Percentiles rank a stretch among this genome's conserved stretches.
Evolutionary conservation across 2,113 vertebrate species (phyloP).

Genomic region (Stomatorhinus ivindoensis): DNA sequence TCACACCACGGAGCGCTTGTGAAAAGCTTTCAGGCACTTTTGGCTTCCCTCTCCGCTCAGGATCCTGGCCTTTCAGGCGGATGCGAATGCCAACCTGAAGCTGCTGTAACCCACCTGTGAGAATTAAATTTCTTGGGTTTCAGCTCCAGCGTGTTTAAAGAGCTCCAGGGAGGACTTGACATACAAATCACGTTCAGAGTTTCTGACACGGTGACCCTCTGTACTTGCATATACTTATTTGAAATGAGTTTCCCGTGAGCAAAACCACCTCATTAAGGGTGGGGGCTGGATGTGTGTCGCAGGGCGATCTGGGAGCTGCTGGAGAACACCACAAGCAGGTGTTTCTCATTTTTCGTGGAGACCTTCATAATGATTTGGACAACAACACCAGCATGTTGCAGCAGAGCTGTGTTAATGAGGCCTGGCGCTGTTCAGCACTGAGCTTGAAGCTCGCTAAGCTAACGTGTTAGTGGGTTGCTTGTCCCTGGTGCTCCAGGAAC

Average conservation of each 20-base stretch:
- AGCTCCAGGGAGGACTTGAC: background rate
- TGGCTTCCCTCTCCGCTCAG: background rate
- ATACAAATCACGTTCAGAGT: background rate
- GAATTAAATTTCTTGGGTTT: background rate
- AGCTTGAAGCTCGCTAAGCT: background rate
- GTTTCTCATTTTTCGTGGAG: background rate
- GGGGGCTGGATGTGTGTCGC: background rate
- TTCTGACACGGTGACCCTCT: background rate
- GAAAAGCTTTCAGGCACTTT: background rate
- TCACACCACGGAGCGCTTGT: background rate
- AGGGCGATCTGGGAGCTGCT: background rate
- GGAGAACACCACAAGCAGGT: background rate
- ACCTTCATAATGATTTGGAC: background rate
- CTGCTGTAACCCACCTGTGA: background rate
- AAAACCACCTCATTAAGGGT: background rate
- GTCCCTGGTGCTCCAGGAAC: background rate
- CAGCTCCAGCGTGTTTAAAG: background rate
- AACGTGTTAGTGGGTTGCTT: background rate
- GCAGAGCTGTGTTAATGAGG: background rate
- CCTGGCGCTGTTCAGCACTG: background rate
- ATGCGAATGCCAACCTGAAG: background rate
- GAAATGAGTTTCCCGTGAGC: background rate
- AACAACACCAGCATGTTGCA: background rate
- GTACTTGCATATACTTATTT: background rate
- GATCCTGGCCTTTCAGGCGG: background rate